Conservation (phyloP, 2,888 invertebrate genomes). For the Tiliacea citrago region DNA sequence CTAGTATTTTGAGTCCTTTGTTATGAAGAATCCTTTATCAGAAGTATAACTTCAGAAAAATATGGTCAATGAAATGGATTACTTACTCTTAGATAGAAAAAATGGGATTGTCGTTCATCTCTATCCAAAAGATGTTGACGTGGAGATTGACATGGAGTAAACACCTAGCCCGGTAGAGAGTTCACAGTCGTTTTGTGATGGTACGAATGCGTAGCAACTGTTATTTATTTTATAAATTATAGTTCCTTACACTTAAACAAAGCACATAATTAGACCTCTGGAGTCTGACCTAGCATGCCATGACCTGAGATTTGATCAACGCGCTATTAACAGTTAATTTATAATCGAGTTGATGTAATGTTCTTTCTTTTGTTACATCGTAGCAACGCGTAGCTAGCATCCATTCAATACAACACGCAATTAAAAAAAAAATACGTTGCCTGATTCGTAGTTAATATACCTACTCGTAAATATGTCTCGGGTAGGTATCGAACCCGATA, state of each 20-base stretch:
- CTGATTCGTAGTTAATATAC: neutral
- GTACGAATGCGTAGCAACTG: constrained; percentile 1
- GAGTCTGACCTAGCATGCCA: no score
- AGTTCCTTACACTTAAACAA: no score
- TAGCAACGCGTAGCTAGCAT: neutral
- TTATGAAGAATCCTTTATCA: neutral
- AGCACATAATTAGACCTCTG: no score
- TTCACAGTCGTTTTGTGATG: neutral
- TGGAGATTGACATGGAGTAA: neutral
- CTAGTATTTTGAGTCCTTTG: constrained; percentile 42
- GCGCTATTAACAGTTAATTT: no score
- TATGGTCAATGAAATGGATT: neutral
- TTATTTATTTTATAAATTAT: no score
- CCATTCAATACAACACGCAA: neutral
- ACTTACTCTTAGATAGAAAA: neutral
- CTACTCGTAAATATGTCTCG: neutral
- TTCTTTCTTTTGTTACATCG: no score
- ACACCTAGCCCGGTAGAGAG: no score
- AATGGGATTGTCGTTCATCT: neutral
- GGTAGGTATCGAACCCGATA: no score
- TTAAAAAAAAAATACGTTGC: neutral
- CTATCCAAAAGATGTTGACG: neutral
- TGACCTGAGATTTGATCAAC: no score
- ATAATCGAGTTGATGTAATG: no score
- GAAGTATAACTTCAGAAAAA: constrained; percentile 10